Evolutionary conservation across 2,888 invertebrate genomes (phyloP).

Genomic region (Volucella bombylans): DNA sequence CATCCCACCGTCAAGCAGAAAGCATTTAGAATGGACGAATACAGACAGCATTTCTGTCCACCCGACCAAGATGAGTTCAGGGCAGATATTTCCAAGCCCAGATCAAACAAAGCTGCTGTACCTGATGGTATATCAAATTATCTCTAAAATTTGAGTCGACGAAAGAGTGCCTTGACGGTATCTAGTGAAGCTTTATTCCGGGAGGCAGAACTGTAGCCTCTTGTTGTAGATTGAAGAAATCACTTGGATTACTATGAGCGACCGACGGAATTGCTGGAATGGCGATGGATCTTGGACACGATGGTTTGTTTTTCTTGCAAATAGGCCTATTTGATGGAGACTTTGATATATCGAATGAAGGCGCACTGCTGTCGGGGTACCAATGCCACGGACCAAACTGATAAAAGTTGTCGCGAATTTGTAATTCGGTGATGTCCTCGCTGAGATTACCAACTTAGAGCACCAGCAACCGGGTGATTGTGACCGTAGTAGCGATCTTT

Average conservation of each 20-base stretch:
- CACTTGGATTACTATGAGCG: slow-evolving; percentile 84
- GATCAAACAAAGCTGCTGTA: too few relatives aligned
- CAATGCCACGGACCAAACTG: slow-evolving; percentile 97
- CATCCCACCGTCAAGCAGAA: too few relatives aligned
- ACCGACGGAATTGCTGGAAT: slow-evolving; percentile 91
- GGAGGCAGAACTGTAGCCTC: slow-evolving; percentile 82
- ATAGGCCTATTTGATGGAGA: slow-evolving; percentile 99
- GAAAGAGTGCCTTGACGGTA: slow-evolving; percentile 76
- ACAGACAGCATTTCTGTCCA: too few relatives aligned
- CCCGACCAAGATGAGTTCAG: too few relatives aligned
- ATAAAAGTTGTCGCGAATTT: slow-evolving; percentile 97
- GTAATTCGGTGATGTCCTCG: slow-evolving; percentile 93
- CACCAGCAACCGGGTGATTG: slow-evolving; percentile 96
- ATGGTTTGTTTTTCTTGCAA: slow-evolving; percentile 90
- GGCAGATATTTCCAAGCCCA: too few relatives aligned
- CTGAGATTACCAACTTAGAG: slow-evolving; percentile 98
- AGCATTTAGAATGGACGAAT: too few relatives aligned
- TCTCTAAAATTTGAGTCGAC: too few relatives aligned
- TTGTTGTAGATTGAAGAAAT: slow-evolving; percentile 85
- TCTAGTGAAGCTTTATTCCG: slow-evolving; percentile 82
- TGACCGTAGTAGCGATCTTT: slow-evolving; percentile 94
- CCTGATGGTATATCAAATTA: too few relatives aligned
- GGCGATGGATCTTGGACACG: slow-evolving; percentile 84
- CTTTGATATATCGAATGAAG: slow-evolving; percentile 97
- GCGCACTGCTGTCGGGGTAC: slow-evolving; percentile 97